Evolutionary conservation across 2,797 vertebrate species (phyloP).

Genomic region (Syndactyla subalaris): DNA sequence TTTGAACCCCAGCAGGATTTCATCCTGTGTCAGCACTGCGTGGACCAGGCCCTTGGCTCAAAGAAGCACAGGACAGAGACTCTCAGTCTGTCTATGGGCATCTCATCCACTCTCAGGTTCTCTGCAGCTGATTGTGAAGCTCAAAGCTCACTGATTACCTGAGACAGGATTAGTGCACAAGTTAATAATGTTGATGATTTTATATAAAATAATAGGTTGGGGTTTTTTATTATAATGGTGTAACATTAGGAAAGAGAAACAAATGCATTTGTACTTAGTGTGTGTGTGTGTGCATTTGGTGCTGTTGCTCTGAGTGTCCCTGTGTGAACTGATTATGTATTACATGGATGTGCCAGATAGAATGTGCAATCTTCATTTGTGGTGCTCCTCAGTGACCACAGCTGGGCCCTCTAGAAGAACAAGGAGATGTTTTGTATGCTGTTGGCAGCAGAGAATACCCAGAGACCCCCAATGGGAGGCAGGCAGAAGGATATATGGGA

Average conservation of each 20-base stretch:
- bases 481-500: not conserved
- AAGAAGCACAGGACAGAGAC: not conserved
- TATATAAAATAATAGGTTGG: not conserved
- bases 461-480: not conserved
- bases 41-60: not conserved
- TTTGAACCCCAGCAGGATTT: constrained; percentile 3
- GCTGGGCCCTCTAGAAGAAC: not conserved
- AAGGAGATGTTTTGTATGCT: not conserved
- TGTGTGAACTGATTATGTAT: not conserved
- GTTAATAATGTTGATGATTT: not conserved
- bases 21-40: not conserved
- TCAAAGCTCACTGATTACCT: not conserved
- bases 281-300: not conserved
- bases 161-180: not conserved
- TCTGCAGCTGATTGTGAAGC: not conserved
- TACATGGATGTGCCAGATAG: not conserved
- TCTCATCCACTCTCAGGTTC: not conserved
- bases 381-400: not conserved
- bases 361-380: not conserved
- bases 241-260: not conserved
- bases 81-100: not conserved
- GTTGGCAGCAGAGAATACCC: not conserved
- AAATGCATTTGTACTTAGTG: not conserved
- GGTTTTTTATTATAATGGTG: not conserved
- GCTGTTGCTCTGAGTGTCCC: not conserved